A percentile compares a stretch with the other conserved stretches of the same genome.
phyloP scores from a whole-genome alignment of 2,888 invertebrate genomes.

The Dryocosmus kuriphilus region DNA sequence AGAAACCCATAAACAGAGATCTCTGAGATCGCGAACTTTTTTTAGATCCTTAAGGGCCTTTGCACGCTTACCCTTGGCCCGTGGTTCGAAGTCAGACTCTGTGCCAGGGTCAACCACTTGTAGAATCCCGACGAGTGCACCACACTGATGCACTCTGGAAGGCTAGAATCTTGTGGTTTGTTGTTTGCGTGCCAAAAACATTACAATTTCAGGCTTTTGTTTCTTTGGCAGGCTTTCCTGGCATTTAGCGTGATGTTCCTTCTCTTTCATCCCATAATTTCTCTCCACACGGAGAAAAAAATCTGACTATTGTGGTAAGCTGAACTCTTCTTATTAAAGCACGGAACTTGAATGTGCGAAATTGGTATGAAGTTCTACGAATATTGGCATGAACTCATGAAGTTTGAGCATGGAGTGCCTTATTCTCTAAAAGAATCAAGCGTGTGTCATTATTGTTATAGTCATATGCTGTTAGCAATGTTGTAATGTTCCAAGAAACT shows the following conservation, averaged over 20 bases:
- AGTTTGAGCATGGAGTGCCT: no score
- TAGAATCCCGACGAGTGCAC: conserved; percentile 68
- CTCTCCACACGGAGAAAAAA: no score
- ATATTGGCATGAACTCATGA: no score
- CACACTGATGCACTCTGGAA: not conserved
- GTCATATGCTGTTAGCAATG: no score
- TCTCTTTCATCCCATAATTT: not conserved
- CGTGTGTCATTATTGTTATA: no score
- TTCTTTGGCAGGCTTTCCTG: not conserved
- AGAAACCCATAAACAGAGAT: not conserved
- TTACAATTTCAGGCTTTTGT: conserved; percentile 13
- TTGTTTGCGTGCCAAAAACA: conserved; percentile 22
- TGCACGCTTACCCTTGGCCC: conserved; percentile 34
- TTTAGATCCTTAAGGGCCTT: conserved; percentile 12
- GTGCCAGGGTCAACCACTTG: conserved; percentile 74
- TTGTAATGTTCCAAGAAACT: no score
- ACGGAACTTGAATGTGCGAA: no score
- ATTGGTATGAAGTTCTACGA: no score
- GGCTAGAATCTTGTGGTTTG: not conserved
- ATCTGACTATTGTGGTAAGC: no score
- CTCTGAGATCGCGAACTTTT: conserved; percentile 1
- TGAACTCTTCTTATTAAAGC: no score
- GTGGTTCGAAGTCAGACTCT: conserved; percentile 64
- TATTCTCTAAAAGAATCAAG: no score
- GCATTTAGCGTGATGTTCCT: not conserved